Percentiles rank a stretch among this genome's conserved stretches.
These are phyloP conservation scores for Pectinophora gossypiella DNA, from an alignment of 1,140 invertebrate species.

Conservation along the genomic window DNA sequence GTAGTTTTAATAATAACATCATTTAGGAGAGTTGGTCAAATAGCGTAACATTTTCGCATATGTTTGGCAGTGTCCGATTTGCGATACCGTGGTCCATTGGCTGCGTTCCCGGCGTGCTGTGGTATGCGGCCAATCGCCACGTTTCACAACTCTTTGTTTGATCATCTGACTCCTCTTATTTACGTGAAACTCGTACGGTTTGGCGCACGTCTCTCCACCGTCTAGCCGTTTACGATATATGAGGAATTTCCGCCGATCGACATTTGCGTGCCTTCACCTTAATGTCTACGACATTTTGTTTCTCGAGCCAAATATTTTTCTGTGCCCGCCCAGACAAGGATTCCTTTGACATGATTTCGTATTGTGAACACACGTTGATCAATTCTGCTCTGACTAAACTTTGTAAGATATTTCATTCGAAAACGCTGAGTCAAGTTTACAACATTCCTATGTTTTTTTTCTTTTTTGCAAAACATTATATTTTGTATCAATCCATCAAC, in stretches of 20 bases:
- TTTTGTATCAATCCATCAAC: background rate
- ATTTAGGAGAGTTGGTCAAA: background rate
- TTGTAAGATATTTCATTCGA: background rate
- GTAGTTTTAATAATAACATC: no score
- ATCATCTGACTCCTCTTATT: slow-evolving; percentile 47
- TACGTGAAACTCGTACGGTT: slow-evolving; percentile 31
- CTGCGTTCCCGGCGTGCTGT: slow-evolving; percentile 42
- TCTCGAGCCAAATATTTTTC: slow-evolving; percentile 58
- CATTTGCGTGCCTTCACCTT: slow-evolving; percentile 53
- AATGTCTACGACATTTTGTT: slow-evolving; percentile 43
- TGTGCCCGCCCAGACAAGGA: slow-evolving; percentile 41
- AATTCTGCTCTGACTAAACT: background rate
- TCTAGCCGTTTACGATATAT: slow-evolving; percentile 59
- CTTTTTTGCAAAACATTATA: background rate
- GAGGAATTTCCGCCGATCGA: slow-evolving; percentile 54
- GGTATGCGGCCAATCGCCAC: slow-evolving; percentile 42
- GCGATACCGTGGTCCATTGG: slow-evolving; percentile 45
- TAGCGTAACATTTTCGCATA: slow-evolving; percentile 26
- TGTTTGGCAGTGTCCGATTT: slow-evolving; percentile 24
- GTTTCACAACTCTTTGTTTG: slow-evolving; percentile 58
- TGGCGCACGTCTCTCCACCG: slow-evolving; percentile 54
- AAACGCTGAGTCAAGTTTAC: no score
- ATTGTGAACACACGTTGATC: background rate
- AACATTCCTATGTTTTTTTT: background rate
- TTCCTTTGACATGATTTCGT: slow-evolving; percentile 22